Evolutionary conservation across 2,113 vertebrate species (phyloP), one percentile per base, ranked within the genome.

Genomic region (Ia io): DNA sequence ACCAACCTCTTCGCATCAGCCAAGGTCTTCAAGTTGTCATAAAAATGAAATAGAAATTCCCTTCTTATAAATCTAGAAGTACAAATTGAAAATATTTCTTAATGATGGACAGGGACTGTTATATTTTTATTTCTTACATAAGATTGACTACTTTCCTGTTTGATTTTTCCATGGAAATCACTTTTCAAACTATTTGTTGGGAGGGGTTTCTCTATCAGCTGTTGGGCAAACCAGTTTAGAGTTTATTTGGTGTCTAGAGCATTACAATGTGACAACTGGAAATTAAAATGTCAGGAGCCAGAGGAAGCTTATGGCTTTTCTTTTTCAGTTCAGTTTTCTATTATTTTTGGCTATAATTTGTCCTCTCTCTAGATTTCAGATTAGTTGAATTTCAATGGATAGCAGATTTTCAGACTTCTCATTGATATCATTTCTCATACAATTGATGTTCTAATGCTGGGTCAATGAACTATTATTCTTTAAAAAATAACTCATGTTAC

Each of bases 241-340:
- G 4, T 92, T 96, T 53, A 80, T 90, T 93, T 91, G 63, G 5
- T 85, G 56, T 69, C 42, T 42, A 88, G 44, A 92, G 9, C 47
- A 82, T 77, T 97, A 87, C 93, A 93, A 85, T 74, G 20, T 44
- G 17, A 95, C 44, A 93, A 11, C 0, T 3, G 0, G 59, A 63
- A 90, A 2, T 47, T 90, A 17, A 10, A 1, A 88, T 90, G 32
- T 69, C 71, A 37, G 1, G 0, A 91, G 1, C 7, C 47, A 25
- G 7, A 22, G 3, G 23, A 47, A 92, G 1, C 14, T 76, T 87
- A 44, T 35, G 67, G 6, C 3, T 78, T 93, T 96, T 89, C 20
- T 32, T 92, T 82, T 51, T 87, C 10, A 88, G 3, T 91, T 90
- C 14, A n/a, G 12, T 65, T 47, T 78, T 71, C 10, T 49, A 1